These are phyloP conservation scores for Scolopax bukidnonensis DNA, from an alignment of 2,797 vertebrate species.

Conservation along the genomic window DNA sequence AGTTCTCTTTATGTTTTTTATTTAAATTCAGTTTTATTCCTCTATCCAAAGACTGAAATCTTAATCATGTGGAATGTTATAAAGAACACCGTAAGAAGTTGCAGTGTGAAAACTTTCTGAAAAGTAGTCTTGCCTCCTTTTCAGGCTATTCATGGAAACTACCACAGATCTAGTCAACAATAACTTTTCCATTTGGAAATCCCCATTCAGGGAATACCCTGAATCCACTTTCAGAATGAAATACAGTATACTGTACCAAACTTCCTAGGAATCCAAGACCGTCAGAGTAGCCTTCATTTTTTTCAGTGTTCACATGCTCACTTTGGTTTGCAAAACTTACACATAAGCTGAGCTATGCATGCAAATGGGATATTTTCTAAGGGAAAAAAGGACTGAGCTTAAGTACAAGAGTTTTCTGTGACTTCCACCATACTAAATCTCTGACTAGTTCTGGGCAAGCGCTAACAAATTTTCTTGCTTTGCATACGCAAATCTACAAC, in stretches of 20 bases:
- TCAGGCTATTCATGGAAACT: background rate
- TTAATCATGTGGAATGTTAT: background rate
- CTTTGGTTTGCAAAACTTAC: background rate
- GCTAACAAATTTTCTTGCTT: background rate
- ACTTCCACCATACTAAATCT: background rate
- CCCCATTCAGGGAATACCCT: background rate
- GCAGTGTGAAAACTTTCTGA: background rate
- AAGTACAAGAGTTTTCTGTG: background rate
- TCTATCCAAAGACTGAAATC: background rate
- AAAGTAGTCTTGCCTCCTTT: background rate
- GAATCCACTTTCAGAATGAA: background rate
- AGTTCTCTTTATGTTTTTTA: background rate
- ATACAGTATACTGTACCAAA: background rate
- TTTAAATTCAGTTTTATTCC: background rate
- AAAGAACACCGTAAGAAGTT: background rate
- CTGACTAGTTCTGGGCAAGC: background rate
- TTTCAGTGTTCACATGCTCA: fast-evolving
- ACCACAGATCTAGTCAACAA: background rate
- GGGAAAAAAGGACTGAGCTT: background rate
- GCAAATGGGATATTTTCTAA: background rate
- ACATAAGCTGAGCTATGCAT: background rate
- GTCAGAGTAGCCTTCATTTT: background rate
- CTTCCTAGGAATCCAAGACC: background rate
- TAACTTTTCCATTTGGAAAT: background rate
- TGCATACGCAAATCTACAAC: background rate